Base-by-base conservation (phyloP, 2,888 invertebrate genomes). In the Aphodius granarius region DNA sequence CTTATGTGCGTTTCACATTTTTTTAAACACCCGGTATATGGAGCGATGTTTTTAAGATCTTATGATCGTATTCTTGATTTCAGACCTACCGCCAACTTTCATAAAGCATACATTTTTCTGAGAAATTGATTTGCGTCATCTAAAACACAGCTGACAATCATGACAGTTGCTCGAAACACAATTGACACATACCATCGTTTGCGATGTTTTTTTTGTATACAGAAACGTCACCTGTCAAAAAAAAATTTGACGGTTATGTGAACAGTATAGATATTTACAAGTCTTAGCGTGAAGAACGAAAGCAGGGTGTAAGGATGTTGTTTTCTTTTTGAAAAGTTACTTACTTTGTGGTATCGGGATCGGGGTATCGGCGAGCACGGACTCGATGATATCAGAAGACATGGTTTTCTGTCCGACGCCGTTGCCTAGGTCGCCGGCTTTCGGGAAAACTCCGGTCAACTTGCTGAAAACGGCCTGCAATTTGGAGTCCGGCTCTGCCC, bases 351-450 rank as follows among this genome's bases (percentile, higher is more conserved):
- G 80, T 78, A 83, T 82, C 73, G 85, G 85, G 76, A 85, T 82
- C 19, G 86, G 85, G 21, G 83, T 80, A 76, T 85, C 85, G 21
- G 83, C 83, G 75, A 86, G 80, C 76, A 86, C 86, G 22, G 85
- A 85, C 75, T 86, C 86, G 68, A 86, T 86, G 66, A 86, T 85
- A 76, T 85, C 85, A 15, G 85, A 84, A 23, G 85, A 84, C 85
- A 85, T 85, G 72, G 82, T 84, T 76, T 85, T 85, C 74, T 83
- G 81, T 73, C 80, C 82, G 66, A 79, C 78, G 17, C 74, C 78
- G 76, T 82, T 82, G 22, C 83, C 83, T 74, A 85, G 79, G 72
- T 85, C 84, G 73, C 83, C 84, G 66, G 84, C 82, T 80, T 81
- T 82, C 21, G 85, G 85, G 74, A 84, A 81, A 17, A 85, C 84